Conservation (phyloP, 2,888 invertebrate genomes). For the Tinea semifulvella region DNA sequence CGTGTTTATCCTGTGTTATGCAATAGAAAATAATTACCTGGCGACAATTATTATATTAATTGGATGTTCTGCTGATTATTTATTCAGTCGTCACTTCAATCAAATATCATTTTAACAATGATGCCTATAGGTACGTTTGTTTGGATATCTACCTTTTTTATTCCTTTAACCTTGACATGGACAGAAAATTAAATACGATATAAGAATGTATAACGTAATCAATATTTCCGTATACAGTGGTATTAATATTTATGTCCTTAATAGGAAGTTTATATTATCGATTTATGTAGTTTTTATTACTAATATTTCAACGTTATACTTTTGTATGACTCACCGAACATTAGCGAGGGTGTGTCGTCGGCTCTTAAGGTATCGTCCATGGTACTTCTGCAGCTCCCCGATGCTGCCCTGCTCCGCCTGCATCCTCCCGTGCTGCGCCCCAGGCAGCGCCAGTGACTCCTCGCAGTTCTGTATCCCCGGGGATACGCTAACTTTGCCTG, state of each 20-base stretch:
- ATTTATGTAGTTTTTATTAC: constrained; percentile 3
- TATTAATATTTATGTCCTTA: not conserved
- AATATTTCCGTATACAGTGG: constrained; percentile 1
- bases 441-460: constrained; percentile 35
- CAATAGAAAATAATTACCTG: not conserved
- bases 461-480: constrained; percentile 38
- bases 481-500: constrained; percentile 38
- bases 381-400: constrained; percentile 89
- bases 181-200: constrained; percentile 2
- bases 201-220: constrained; percentile 4
- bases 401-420: constrained; percentile 93
- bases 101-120: too few relatives aligned
- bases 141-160: too few relatives aligned
- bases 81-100: too few relatives aligned
- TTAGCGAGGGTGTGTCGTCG: constrained; percentile 90
- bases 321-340: constrained; percentile 94
- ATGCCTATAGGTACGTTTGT: too few relatives aligned
- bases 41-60: not conserved
- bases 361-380: constrained; percentile 85
- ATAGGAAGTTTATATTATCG: not conserved
- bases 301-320: not conserved
- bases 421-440: constrained; percentile 73
- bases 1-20: constrained; percentile 3
- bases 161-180: constrained; percentile 3
- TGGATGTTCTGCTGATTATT: not conserved